phyloP scores from a whole-genome alignment of 2,888 invertebrate species.

The Heterodera filipjevi region DNA sequence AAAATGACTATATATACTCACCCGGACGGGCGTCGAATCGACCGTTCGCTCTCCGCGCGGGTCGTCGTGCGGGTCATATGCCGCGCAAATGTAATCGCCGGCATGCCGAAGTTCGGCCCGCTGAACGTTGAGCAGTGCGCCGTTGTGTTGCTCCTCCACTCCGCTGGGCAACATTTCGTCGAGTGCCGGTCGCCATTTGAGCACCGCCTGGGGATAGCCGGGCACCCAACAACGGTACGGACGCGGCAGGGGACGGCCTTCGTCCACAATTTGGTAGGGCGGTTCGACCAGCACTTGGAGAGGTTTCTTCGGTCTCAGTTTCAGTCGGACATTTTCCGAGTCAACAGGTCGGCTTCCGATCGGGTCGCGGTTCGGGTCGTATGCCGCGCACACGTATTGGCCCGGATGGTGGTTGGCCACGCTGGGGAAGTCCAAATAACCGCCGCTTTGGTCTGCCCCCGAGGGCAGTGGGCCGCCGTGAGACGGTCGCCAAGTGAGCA shows the following conservation, averaged over 20 bases:
- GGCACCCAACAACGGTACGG: slow-evolving; percentile 75
- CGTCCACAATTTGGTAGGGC: slow-evolving; percentile 73
- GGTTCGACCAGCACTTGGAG: slow-evolving; percentile 66
- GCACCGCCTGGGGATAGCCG: slow-evolving; percentile 53
- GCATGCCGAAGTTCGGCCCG: slow-evolving; percentile 78
- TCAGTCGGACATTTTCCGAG: slow-evolving; percentile 39
- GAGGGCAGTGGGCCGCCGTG: slow-evolving; percentile 66
- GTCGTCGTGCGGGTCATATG: slow-evolving; percentile 66
- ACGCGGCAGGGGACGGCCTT: slow-evolving; percentile 71
- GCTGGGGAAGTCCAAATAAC: slow-evolving; percentile 79
- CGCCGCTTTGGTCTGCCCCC: slow-evolving; percentile 72
- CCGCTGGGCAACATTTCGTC: slow-evolving; percentile 66
- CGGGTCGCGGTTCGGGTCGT: slow-evolving; percentile 48
- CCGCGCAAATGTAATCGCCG: slow-evolving; percentile 83
- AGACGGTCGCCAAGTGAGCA: slow-evolving; percentile 44
- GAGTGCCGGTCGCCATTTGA: slow-evolving; percentile 41
- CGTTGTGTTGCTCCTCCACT: slow-evolving; percentile 71
- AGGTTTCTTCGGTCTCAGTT: slow-evolving; percentile 30
- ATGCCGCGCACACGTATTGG: slow-evolving; percentile 80
- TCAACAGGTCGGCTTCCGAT: slow-evolving; percentile 33
- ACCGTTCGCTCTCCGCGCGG: slow-evolving; percentile 58
- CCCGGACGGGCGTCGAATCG: slow-evolving; percentile 53
- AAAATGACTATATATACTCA: background rate
- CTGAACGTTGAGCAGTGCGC: slow-evolving; percentile 78
- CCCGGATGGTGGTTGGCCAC: slow-evolving; percentile 80